Percentiles rank a stretch among this genome's conserved stretches.
These are phyloP conservation scores for Rhimphoctona megacephalus DNA, from an alignment of 2,888 invertebrate species.

Conservation along the genomic window DNA sequence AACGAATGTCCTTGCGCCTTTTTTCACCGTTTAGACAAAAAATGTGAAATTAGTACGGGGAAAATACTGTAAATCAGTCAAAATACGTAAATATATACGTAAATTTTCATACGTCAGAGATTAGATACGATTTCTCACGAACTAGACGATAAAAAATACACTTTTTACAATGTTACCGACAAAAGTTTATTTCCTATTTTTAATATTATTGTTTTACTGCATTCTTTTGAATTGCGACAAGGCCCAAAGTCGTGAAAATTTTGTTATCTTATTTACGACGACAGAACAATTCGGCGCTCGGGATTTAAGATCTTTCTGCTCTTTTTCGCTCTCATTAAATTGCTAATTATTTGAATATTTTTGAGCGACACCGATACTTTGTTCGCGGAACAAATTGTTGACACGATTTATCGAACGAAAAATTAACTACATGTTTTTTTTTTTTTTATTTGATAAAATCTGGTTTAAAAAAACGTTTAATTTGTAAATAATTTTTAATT, in stretches of 20 bases:
- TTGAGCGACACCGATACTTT: not conserved
- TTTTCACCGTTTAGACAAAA: not conserved
- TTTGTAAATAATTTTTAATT: too few species aligned
- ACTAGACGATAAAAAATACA: not conserved
- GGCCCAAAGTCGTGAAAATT: too few species aligned
- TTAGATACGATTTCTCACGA: not conserved
- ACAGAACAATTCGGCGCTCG: too few species aligned
- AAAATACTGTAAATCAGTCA: not conserved
- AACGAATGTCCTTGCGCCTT: not conserved
- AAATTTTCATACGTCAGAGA: conserved; percentile 27
- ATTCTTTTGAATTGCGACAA: too few species aligned
- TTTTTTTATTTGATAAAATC: not conserved
- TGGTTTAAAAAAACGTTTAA: too few species aligned
- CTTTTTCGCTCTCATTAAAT: not conserved
- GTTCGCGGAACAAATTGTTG: not conserved
- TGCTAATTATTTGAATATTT: not conserved
- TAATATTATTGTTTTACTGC: not conserved
- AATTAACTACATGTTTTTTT: not conserved
- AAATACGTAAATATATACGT: not conserved
- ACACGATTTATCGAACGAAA: not conserved
- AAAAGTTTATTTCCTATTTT: not conserved
- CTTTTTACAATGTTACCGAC: not conserved
- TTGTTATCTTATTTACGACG: not conserved
- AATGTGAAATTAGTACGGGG: not conserved
- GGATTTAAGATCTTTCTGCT: not conserved